Evolutionary conservation across 1,140 invertebrate genomes (phyloP).

Genomic region (Heterodera schachtii): DNA sequence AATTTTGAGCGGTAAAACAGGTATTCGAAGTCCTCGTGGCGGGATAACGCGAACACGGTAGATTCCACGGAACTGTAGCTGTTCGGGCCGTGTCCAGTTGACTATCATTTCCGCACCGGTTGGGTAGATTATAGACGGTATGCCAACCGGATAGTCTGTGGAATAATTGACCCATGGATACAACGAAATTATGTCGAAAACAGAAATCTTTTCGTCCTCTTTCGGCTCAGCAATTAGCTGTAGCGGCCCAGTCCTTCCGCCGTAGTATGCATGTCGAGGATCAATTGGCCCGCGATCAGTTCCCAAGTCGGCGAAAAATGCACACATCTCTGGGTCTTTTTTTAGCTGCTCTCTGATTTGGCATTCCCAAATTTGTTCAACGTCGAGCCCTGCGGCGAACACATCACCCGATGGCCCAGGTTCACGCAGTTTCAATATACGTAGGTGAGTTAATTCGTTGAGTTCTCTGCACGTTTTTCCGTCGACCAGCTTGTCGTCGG

Average conservation of each 20-base stretch:
- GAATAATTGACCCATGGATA: background rate
- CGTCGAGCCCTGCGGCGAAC: background rate
- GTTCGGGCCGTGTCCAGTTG: background rate
- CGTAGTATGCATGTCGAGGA: too few species aligned
- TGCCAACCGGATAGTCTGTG: background rate
- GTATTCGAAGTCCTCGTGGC: background rate
- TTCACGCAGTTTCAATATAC: background rate
- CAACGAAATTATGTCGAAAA: background rate
- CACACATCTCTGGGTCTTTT: too few species aligned
- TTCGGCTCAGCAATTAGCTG: too few species aligned
- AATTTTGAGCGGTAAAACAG: constrained; percentile 1
- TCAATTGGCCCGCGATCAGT: too few species aligned
- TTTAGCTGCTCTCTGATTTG: too few species aligned
- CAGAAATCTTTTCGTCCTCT: too few species aligned
- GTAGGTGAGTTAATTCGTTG: background rate
- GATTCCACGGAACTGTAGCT: background rate
- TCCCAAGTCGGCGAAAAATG: too few species aligned
- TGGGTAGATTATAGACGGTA: background rate
- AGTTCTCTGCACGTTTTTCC: background rate
- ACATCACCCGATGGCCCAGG: background rate
- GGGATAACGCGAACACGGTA: background rate
- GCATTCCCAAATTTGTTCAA: too few species aligned
- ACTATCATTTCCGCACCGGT: background rate
- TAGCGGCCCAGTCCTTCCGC: too few species aligned
- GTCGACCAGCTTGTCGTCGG: background rate